Base-by-base conservation (phyloP, 1,140 invertebrate genomes). In the Battus philenor region DNA sequence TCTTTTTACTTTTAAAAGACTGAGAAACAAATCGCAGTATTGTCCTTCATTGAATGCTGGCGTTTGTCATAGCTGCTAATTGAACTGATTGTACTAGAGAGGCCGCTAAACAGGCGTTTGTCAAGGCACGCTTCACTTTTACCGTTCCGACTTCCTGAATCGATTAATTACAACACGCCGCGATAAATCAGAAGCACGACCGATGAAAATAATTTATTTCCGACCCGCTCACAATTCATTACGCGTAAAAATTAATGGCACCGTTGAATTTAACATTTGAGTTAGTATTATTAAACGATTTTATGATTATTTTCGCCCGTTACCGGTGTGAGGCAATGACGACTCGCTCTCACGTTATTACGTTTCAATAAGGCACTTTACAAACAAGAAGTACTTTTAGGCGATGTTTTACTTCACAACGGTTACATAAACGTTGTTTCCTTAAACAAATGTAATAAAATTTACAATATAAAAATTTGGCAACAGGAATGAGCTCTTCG, bases 191-290 rank as follows among this genome's bases (percentile, higher is more conserved):
- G 47, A 22, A 33, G 29, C 47, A 57, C 58, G 54, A 51, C 18
- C 53, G n/a, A n/a, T n/a, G 54, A 49, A 62, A 67, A 65, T 69
- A 67, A 63, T 65, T 68, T 59, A 68, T 67, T 53, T 49, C 49
- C 49, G 50, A 55, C 33, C 39, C 26, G 17, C 49, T 17, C 34
- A 51, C 43, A 53, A 59, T 65, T 60, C 50, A 58, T 55, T 41
- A 50, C 20, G 43, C 47, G 49, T 48, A 36, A 53, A 50, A 45
- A 45, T 54, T 56, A 59, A 58, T 56, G 34, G 18, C 27, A 32
- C 44, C 46, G 26, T 16, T 38, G 33, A 17, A 16, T 22, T 34
- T 44, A 11, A 41, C 46, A 49, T 49, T 50, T 32, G 24, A 11
- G 2, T n/a, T 11, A 36, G 15, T 36, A 6, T 36, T 36, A 36